Conservation (phyloP, 2,797 vertebrate species). For the Miichthys miiuy region DNA sequence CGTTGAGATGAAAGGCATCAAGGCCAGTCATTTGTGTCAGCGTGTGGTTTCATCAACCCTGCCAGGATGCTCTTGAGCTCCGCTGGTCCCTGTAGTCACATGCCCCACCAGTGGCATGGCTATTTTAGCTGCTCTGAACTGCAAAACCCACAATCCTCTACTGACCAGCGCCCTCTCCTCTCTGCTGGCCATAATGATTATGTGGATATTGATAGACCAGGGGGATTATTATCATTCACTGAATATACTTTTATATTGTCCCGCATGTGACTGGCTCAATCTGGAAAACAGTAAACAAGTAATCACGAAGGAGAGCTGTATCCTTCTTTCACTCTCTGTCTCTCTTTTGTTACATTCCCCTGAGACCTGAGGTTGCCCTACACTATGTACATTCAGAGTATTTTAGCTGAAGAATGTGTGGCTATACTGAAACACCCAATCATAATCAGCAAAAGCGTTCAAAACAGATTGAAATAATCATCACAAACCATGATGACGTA, state of each 20-base stretch:
- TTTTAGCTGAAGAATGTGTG: slow-evolving; percentile 26
- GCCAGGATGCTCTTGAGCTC: slow-evolving; percentile 75
- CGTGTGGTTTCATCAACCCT: slow-evolving; percentile 74
- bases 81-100: slow-evolving; percentile 76
- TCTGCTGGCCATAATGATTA: slow-evolving; percentile 79
- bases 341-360: not conserved
- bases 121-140: slow-evolving; percentile 86
- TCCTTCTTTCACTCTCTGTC: slow-evolving; percentile 15
- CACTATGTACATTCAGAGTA: slow-evolving; percentile 3
- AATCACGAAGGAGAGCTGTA: slow-evolving; percentile 32
- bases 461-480: slow-evolving; percentile 28
- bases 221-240: slow-evolving; percentile 82
- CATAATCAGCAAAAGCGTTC: slow-evolving; percentile 8
- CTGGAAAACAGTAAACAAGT: slow-evolving; percentile 70
- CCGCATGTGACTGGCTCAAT: slow-evolving; percentile 68
- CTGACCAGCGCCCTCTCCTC: slow-evolving; percentile 82
- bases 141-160: slow-evolving; percentile 84
- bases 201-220: slow-evolving; percentile 84
- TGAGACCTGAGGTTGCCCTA: slow-evolving; percentile 11
- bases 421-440: slow-evolving; percentile 8
- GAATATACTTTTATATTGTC: slow-evolving; percentile 76
- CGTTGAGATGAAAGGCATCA: slow-evolving; percentile 79
- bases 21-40: slow-evolving; percentile 83
- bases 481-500: not conserved
- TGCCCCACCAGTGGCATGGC: slow-evolving; percentile 69